Conservation (phyloP, 1,140 invertebrate species). For the Diabrotica undecimpunctata region DNA sequence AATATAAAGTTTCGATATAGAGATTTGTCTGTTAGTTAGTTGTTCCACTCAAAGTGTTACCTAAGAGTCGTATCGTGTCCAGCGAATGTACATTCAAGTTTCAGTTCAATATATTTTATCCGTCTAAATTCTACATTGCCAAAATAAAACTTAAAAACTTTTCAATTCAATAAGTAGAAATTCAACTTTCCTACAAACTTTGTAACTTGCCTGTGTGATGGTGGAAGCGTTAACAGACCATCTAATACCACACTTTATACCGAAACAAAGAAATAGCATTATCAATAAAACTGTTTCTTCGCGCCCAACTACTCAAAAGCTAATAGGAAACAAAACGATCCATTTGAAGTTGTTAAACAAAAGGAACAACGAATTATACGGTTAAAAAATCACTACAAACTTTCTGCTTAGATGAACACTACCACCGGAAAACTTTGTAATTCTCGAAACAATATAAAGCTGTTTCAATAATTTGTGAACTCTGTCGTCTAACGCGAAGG, state of each 20-base stretch:
- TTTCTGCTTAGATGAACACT: neutral
- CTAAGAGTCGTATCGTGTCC: neutral
- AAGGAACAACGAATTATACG: neutral
- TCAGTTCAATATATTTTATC: conserved; percentile 1
- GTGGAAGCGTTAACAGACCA: neutral
- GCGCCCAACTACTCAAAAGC: conserved; percentile 1
- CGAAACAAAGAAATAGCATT: conserved; percentile 2
- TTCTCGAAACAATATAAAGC: neutral
- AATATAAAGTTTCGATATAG: too few species aligned
- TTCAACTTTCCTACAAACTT: neutral
- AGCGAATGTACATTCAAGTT: neutral
- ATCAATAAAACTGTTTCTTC: neutral
- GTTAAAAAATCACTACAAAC: neutral
- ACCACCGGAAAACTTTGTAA: neutral
- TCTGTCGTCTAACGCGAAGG: neutral
- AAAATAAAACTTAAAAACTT: neutral
- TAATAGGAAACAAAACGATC: neutral
- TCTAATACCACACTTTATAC: neutral
- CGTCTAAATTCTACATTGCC: conserved; percentile 1
- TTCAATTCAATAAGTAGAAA: conserved; percentile 1
- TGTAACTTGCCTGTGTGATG: neutral
- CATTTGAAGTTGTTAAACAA: neutral
- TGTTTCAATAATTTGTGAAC: neutral
- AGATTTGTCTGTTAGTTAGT: too few species aligned
- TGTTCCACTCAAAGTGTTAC: neutral